These are phyloP conservation scores for Catostomus latipinnis DNA, from an alignment of 2,797 vertebrate genomes.

Conservation along the genomic window DNA sequence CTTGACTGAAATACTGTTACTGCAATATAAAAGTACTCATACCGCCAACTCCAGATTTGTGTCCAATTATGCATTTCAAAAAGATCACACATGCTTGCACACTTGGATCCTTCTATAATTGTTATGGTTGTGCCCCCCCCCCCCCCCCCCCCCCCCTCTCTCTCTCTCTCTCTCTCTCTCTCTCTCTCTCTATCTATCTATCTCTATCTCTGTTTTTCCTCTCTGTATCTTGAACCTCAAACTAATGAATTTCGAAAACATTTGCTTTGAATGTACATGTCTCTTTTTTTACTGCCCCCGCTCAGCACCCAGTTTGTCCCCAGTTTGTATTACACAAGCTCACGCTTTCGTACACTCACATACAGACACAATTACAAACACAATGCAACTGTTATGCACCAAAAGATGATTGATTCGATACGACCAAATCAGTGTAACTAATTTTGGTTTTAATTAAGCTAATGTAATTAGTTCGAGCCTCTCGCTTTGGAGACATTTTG, in stretches of 20 bases:
- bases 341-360: neutral
- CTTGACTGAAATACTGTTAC: neutral
- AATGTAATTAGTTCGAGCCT: conserved; percentile 71
- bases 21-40: neutral
- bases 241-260: conserved; percentile 64
- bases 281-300: neutral
- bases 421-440: conserved; percentile 68
- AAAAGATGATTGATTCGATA: conserved; percentile 73
- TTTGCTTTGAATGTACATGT: neutral
- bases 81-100: neutral
- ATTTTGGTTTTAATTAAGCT: conserved; percentile 80
- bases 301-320: conserved; percentile 41
- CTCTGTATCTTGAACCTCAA: conserved; percentile 41
- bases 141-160: too few relatives aligned
- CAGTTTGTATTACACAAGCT: neutral
- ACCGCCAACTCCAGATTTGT: neutral
- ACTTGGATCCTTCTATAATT: neutral
- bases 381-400: conserved; percentile 58
- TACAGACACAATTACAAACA: conserved; percentile 58
- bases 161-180: neutral
- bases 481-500: conserved; percentile 69
- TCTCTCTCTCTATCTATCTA: neutral
- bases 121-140: neutral
- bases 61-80: neutral
- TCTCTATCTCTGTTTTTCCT: conserved; percentile 36